phyloP scores from a whole-genome alignment of 2,888 invertebrate genomes.

The Itoplectis maculator region DNA sequence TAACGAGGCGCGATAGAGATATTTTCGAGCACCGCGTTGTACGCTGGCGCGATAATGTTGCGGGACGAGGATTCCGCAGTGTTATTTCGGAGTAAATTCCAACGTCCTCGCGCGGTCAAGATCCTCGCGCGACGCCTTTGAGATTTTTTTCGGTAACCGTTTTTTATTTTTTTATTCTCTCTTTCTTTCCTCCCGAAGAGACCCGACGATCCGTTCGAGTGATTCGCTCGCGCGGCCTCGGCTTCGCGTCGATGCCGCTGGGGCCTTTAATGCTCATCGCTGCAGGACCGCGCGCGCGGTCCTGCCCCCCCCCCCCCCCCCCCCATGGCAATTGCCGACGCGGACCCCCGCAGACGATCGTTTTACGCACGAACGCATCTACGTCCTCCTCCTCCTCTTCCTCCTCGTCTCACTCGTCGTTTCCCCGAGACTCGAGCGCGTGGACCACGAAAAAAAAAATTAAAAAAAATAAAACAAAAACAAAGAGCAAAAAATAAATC shows the following conservation, averaged over 20 bases:
- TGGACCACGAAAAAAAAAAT: conserved; percentile 49
- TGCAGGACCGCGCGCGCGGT: conserved; percentile 44
- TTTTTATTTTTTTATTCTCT: conserved; percentile 60
- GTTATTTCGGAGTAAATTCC: conserved; percentile 39
- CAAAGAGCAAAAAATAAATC: conserved; percentile 30
- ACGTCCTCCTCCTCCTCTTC: conserved; percentile 23
- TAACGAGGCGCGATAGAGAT: conserved; percentile 43
- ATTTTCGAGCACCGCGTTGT: not conserved
- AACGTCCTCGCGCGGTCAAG: conserved; percentile 52
- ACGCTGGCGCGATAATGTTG: not conserved
- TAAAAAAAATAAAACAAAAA: too few species aligned
- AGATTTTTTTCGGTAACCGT: conserved; percentile 56
- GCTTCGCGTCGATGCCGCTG: conserved; percentile 53
- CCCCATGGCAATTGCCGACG: conserved; percentile 67
- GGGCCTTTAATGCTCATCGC: conserved; percentile 32
- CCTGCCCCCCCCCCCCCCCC: too few species aligned
- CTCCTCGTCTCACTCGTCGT: conserved; percentile 11
- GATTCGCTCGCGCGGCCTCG: conserved; percentile 65
- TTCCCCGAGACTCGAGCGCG: conserved; percentile 35
- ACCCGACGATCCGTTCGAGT: conserved; percentile 74
- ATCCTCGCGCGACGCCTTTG: conserved; percentile 47
- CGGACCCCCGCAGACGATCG: conserved; percentile 81
- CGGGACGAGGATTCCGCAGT: not conserved
- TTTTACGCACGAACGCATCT: conserved; percentile 78
- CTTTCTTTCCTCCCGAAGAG: conserved; percentile 25